Base-by-base conservation (phyloP, 2,888 invertebrate genomes). In the Brachypterus glaber region DNA sequence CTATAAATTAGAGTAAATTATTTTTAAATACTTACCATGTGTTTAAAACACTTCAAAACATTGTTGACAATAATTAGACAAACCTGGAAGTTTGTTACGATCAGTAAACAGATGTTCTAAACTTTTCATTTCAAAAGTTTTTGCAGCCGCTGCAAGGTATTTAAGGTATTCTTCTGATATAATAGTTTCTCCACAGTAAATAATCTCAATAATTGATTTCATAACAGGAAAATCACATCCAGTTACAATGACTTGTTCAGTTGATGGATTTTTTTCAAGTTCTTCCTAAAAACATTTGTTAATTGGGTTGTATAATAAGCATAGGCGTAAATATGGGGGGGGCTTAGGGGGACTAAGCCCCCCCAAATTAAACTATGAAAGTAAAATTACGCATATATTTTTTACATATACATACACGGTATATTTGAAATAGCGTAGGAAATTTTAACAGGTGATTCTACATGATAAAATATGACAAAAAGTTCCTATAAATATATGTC, bases 161-260 rank as follows among this genome's bases (percentile, higher is more conserved):
- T 78, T 77, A 47, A 82, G 66, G 58, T 79, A 72, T 50, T 79
- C 76, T 59, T 80, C 78, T 34, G 75, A 66, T 47, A 82, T 75
- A 48, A 76, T 75, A 2, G 81, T 82, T 67, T 81, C 80, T 2
- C 82, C 82, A 53, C 79, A 81, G 55, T 83, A 83, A 76, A 83
- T 82, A 52, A 81, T 82, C 59, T 83, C 82, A 18, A 83, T 74
- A 42, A 82, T 68, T 32, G 77, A 77, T 62, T 80, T 81, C 41
- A 83, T 64, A 17, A 82, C 77, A 50, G 73, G 71, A 62, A 81
- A 82, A 56, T 79, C 74, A 70, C 82, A 73, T 55, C 82, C 81
- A 48, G 76, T 70, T 43, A 82, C 72, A 29, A 76, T 67, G 27
- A 76, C 62, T 30, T 75, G 74, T 49, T 76, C 75, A 7, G 73